Evolutionary conservation across 2,888 invertebrate genomes (phyloP).

Genomic region (Pimpla rufipes): DNA sequence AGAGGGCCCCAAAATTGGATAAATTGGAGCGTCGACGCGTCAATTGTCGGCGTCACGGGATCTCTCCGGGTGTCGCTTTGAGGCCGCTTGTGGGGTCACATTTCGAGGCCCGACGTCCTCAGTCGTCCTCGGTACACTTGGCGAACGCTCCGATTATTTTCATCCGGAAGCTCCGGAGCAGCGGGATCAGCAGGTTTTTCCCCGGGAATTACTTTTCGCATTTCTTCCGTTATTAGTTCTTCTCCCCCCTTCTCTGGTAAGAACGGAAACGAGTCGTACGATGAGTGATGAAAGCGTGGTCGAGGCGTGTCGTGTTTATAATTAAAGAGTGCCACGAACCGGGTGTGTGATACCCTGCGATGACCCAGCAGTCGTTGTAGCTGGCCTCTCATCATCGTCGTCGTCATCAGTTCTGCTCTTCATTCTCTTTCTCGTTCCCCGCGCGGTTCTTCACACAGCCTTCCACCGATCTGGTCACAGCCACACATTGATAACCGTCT

Average conservation of each 20-base stretch:
- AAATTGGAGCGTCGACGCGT: constrained; percentile 31
- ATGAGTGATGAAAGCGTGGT: constrained; percentile 51
- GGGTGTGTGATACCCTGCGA: constrained; percentile 43
- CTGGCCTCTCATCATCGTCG: constrained; percentile 20
- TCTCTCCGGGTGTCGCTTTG: constrained; percentile 21
- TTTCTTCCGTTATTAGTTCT: neutral
- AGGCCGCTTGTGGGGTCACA: neutral
- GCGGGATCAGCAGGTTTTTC: neutral
- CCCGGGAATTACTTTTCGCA: neutral
- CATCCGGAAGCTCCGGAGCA: too few relatives aligned
- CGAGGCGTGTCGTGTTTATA: constrained; percentile 40
- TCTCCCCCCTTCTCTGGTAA: neutral
- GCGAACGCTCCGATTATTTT: neutral
- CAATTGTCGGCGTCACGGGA: constrained; percentile 25
- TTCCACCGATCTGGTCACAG: neutral
- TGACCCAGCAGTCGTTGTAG: constrained; percentile 33
- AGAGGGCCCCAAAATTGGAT: constrained; percentile 31
- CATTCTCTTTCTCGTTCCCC: constrained; percentile 8
- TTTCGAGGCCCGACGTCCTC: neutral
- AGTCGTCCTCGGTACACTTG: constrained; percentile 1
- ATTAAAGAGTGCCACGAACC: constrained; percentile 36
- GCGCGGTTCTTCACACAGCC: neutral
- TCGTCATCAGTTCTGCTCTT: constrained; percentile 19
- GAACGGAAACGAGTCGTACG: constrained; percentile 31
- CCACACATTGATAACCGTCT: neutral